Conservation (phyloP, 2,888 invertebrate species). For the Sycophila texana region DNA sequence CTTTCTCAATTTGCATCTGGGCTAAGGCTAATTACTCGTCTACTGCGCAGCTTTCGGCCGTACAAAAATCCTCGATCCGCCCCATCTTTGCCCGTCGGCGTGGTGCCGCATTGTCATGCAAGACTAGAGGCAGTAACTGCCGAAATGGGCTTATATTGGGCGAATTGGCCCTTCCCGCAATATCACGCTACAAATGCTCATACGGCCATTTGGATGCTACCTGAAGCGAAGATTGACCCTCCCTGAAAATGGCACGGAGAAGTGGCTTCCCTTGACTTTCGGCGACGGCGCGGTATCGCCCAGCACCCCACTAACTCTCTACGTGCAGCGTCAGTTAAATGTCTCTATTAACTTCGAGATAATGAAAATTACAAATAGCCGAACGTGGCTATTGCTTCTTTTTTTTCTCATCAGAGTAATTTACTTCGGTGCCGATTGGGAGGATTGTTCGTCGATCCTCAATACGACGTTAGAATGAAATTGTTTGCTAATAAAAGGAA, state of each 20-base stretch:
- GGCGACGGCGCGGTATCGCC: constrained; percentile 18
- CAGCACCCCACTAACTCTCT: constrained; percentile 63
- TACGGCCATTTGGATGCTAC: constrained; percentile 50
- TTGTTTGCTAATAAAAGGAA: not conserved
- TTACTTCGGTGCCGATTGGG: not conserved
- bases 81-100: too few relatives aligned
- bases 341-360: constrained; percentile 72
- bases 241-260: constrained; percentile 28
- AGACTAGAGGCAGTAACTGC: not conserved
- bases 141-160: constrained; percentile 14
- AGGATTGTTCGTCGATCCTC: constrained; percentile 30
- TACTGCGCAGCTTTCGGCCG: too few relatives aligned
- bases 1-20: too few relatives aligned
- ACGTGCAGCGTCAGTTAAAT: constrained; percentile 73
- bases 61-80: too few relatives aligned
- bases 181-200: constrained; percentile 48
- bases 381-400: constrained; percentile 56
- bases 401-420: not conserved
- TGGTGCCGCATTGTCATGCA: too few relatives aligned
- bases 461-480: constrained; percentile 15
- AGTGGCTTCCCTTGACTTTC: constrained; percentile 36
- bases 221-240: constrained; percentile 52
- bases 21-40: too few relatives aligned
- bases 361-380: constrained; percentile 76
- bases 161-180: constrained; percentile 40